phyloP scores from a whole-genome alignment of 1,140 invertebrate species.

The Drosophila arawakana region DNA sequence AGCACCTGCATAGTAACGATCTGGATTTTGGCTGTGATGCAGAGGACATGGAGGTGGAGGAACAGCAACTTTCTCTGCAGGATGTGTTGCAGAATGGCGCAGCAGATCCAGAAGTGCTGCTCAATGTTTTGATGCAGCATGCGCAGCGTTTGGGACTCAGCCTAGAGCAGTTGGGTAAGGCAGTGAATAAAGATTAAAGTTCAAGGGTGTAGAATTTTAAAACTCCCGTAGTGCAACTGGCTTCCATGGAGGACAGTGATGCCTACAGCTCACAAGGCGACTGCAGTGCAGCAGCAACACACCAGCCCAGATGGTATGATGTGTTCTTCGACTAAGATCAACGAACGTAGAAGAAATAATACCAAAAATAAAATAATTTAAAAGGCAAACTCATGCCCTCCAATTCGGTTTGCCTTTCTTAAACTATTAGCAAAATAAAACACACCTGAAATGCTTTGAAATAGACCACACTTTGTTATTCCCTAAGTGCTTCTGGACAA shows the following conservation, averaged over 20 bases:
- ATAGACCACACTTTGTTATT: not conserved
- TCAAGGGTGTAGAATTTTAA: not conserved
- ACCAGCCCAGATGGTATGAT: conserved; percentile 58
- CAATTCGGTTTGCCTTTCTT: too few species aligned
- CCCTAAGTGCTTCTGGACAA: not conserved
- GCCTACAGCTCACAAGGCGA: not conserved
- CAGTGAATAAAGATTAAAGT: not conserved
- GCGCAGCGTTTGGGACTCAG: conserved; percentile 55
- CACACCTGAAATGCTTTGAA: conserved; percentile 2
- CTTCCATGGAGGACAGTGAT: not conserved
- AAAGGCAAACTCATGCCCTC: too few species aligned
- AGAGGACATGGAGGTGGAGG: conserved; percentile 5
- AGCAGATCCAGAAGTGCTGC: conserved; percentile 45
- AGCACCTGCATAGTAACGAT: conserved; percentile 12
- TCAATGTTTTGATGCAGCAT: conserved; percentile 56
- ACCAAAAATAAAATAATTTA: too few species aligned
- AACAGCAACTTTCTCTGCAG: conserved; percentile 19
- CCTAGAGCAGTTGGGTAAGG: conserved; percentile 55
- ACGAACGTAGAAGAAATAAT: too few species aligned
- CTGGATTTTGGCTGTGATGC: conserved; percentile 4
- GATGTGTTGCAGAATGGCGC: conserved; percentile 39
- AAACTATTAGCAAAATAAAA: not conserved
- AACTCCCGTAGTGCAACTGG: conserved; percentile 19
- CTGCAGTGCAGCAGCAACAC: conserved; percentile 18
- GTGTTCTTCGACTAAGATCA: conserved; percentile 45